These are phyloP conservation scores for Drosophila watanabei DNA, from an alignment of 1,140 invertebrate genomes.

Conservation along the genomic window DNA sequence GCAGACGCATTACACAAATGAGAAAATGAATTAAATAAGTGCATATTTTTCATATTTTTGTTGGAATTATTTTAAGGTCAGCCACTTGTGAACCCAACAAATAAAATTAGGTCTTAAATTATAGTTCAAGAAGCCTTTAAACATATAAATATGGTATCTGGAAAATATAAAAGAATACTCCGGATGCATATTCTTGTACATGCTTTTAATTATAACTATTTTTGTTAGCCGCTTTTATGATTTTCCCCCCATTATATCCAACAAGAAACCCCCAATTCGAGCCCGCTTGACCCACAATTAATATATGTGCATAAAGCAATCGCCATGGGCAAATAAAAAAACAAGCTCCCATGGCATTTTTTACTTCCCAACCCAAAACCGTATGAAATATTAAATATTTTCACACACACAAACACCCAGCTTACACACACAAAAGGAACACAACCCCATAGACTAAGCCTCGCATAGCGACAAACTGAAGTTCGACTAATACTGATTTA, in stretches of 20 bases:
- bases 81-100: conserved; percentile 4
- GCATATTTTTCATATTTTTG: conserved; percentile 12
- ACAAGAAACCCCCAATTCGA: background rate
- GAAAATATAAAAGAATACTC: no score
- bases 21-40: conserved; percentile 54
- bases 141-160: no score
- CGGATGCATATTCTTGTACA: background rate
- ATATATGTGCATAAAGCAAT: conserved; percentile 27
- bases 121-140: background rate
- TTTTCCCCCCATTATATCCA: background rate
- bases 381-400: conserved; percentile 70
- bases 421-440: conserved; percentile 2
- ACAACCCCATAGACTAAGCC: conserved; percentile 31
- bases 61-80: background rate
- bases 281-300: conserved; percentile 31
- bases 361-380: conserved; percentile 16
- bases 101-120: background rate
- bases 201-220: background rate
- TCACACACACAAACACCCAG: conserved; percentile 22
- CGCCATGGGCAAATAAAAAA: conserved; percentile 13
- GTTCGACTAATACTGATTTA: conserved; percentile 81
- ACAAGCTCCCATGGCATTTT: conserved; percentile 34
- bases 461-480: conserved; percentile 36
- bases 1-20: conserved; percentile 71
- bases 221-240: no score